These are phyloP conservation scores for Stegastes partitus DNA, from an alignment of 2,113 vertebrate genomes.

Conservation along the genomic window DNA sequence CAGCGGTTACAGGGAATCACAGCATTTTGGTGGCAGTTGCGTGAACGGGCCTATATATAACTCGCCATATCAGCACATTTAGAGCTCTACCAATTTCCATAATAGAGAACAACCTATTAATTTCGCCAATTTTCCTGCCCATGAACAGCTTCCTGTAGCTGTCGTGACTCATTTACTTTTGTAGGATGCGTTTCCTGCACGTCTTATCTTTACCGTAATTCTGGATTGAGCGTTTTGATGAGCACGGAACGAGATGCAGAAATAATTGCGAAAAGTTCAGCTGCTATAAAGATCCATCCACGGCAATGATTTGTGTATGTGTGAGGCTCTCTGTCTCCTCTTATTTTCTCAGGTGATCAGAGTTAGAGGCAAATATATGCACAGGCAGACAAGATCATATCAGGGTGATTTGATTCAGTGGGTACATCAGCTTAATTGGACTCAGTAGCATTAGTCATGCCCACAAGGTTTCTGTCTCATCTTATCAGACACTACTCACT, in stretches of 20 bases:
- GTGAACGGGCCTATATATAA: conserved; percentile 21
- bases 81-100: conserved; percentile 25
- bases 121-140: conserved; percentile 17
- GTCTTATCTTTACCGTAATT: conserved; percentile 12
- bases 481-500: conserved; percentile 55
- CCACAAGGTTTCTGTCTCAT: conserved; percentile 74
- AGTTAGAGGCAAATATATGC: conserved; percentile 71
- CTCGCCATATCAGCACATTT: conserved; percentile 27
- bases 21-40: conserved; percentile 50
- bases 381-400: conserved; percentile 71
- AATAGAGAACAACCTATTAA: conserved; percentile 17
- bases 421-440: conserved; percentile 78
- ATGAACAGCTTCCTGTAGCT: conserved; percentile 1
- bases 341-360: conserved; percentile 63
- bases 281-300: conserved; percentile 5
- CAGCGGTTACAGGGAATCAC: conserved; percentile 52
- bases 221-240: conserved; percentile 15
- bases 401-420: conserved; percentile 73
- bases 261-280: conserved; percentile 7
- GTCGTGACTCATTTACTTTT: conserved; percentile 13
- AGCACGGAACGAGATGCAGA: conserved; percentile 1
- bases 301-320: conserved; percentile 7
- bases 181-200: neutral
- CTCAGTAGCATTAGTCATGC: conserved; percentile 73
- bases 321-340: conserved; percentile 12